Conservation (phyloP, 2,797 vertebrate species). For the Channallabes apus region DNA sequence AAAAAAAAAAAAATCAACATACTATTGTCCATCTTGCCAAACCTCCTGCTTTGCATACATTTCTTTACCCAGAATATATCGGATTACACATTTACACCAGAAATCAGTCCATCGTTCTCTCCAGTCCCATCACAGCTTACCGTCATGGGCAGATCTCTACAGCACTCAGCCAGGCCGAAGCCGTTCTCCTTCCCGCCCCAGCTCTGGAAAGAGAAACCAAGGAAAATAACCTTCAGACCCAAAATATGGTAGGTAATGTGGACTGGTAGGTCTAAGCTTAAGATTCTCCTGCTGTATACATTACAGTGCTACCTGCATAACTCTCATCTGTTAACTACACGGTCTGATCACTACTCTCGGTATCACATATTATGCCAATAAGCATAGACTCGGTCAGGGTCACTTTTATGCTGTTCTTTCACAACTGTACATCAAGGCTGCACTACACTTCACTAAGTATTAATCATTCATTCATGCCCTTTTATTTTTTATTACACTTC, state of each 20-base stretch:
- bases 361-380: too few species aligned
- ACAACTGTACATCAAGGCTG: too few species aligned
- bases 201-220: slow-evolving; percentile 74
- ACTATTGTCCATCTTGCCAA: background rate
- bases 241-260: background rate
- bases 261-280: too few species aligned
- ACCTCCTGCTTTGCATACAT: background rate
- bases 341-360: too few species aligned
- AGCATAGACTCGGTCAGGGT: too few species aligned
- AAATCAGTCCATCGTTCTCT: background rate
- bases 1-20: background rate
- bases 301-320: too few species aligned
- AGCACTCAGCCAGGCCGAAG: slow-evolving; percentile 94
- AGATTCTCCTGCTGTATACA: too few species aligned
- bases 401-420: too few species aligned
- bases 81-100: background rate
- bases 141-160: slow-evolving; percentile 89
- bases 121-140: slow-evolving; percentile 65
- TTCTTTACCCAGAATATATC: background rate
- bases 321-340: too few species aligned
- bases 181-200: slow-evolving; percentile 97
- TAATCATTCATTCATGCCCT: too few species aligned
- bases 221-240: slow-evolving; percentile 57
- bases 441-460: too few species aligned
- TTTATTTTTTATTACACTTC: too few species aligned